Conservation (phyloP, 2,113 vertebrate species). For the Clarias magur region DNA sequence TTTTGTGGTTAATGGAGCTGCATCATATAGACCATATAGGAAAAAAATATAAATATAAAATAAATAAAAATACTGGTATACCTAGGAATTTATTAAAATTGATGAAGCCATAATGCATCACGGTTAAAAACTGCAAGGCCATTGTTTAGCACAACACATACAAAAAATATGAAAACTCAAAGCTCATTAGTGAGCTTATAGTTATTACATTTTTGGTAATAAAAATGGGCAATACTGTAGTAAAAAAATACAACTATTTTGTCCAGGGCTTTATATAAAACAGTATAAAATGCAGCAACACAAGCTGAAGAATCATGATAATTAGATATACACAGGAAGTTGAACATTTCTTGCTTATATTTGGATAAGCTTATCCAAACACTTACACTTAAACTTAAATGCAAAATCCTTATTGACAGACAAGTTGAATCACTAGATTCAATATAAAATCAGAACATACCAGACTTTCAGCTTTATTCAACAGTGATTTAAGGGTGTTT, state of each 20-base stretch:
- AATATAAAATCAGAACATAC: background rate
- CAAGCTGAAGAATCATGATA: background rate
- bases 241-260: background rate
- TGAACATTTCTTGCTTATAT: background rate
- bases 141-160: background rate
- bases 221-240: background rate
- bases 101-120: background rate
- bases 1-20: background rate
- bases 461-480: background rate
- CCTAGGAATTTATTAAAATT: background rate
- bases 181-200: constrained; percentile 3
- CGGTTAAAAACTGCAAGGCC: background rate
- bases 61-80: background rate
- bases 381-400: too few species aligned
- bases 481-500: background rate
- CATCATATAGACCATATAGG: background rate
- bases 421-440: background rate
- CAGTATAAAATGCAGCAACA: background rate
- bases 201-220: too few species aligned
- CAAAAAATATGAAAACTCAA: background rate
- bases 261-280: background rate
- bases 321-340: background rate
- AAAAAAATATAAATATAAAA: background rate
- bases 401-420: too few species aligned
- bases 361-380: background rate